These are phyloP conservation scores for Atherinosoma microstoma DNA, from an alignment of 2,797 vertebrate genomes.

Conservation along the genomic window DNA sequence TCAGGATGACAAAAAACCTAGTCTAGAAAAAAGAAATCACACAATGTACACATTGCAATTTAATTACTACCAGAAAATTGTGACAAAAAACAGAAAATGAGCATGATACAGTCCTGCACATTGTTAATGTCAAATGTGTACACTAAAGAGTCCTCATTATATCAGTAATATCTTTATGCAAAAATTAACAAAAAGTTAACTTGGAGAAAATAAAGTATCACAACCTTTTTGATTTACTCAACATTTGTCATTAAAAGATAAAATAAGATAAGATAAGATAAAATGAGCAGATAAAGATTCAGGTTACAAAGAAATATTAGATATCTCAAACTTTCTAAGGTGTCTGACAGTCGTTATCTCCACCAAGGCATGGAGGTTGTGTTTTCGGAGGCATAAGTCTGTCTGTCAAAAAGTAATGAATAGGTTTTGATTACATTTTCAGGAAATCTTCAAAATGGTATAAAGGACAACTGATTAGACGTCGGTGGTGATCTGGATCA, in stretches of 20 bases:
- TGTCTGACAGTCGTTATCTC: neutral
- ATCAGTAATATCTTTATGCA: too few relatives aligned
- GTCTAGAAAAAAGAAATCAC: neutral
- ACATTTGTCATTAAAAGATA: neutral
- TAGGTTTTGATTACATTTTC: too few relatives aligned
- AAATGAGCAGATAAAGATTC: neutral
- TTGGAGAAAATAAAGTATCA: neutral
- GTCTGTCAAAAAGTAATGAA: too few relatives aligned
- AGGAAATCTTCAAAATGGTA: too few relatives aligned
- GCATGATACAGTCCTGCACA: constrained; percentile 1
- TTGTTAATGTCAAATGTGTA: neutral
- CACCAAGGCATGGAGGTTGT: too few relatives aligned
- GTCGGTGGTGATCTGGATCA: too few relatives aligned
- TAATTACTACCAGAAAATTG: neutral
- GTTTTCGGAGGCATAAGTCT: too few relatives aligned
- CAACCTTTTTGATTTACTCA: neutral
- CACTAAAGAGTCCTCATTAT: neutral
- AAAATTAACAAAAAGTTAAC: neutral
- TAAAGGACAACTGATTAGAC: too few relatives aligned
- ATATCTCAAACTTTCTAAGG: neutral
- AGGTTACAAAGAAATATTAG: neutral
- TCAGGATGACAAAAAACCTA: neutral
- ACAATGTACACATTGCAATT: neutral
- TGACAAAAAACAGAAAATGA: too few relatives aligned
- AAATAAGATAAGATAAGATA: neutral